phyloP scores from a whole-genome alignment of 2,797 vertebrate genomes.

The Lemur catta region DNA sequence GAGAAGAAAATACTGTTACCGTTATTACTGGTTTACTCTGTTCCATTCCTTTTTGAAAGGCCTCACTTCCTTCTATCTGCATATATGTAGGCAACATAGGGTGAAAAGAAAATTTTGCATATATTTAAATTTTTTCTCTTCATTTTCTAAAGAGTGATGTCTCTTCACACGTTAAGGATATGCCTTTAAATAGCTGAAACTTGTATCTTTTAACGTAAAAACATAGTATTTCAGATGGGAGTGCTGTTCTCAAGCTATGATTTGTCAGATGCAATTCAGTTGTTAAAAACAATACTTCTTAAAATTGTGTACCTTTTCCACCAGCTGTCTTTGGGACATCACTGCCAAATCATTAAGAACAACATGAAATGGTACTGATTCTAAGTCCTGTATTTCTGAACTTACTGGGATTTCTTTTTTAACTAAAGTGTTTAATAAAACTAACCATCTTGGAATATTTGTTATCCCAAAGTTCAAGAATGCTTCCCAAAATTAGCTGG shows the following conservation, averaged over 20 bases:
- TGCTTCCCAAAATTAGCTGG: background rate
- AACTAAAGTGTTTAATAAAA: constrained; percentile 2
- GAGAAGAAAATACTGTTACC: background rate
- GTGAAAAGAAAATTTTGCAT: background rate
- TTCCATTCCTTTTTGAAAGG: background rate
- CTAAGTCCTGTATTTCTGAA: background rate
- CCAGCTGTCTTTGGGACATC: background rate
- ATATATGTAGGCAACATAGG: background rate
- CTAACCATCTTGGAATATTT: background rate
- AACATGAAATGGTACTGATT: background rate
- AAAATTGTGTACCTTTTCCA: background rate
- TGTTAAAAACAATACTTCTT: constrained; percentile 31
- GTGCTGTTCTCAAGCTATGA: background rate
- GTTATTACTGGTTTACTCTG: background rate
- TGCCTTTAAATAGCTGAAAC: constrained; percentile 30
- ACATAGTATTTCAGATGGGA: background rate
- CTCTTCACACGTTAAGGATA: background rate
- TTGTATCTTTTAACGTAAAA: constrained; percentile 14
- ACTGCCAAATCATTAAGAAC: constrained; percentile 13
- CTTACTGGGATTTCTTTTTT: constrained; percentile 31
- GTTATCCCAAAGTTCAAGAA: background rate
- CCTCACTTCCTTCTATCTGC: background rate
- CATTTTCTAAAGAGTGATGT: background rate
- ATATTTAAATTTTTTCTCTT: background rate
- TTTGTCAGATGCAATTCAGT: constrained; percentile 2